Base-by-base conservation (phyloP, 2,888 invertebrate genomes). In the Lochmaea capreae region DNA sequence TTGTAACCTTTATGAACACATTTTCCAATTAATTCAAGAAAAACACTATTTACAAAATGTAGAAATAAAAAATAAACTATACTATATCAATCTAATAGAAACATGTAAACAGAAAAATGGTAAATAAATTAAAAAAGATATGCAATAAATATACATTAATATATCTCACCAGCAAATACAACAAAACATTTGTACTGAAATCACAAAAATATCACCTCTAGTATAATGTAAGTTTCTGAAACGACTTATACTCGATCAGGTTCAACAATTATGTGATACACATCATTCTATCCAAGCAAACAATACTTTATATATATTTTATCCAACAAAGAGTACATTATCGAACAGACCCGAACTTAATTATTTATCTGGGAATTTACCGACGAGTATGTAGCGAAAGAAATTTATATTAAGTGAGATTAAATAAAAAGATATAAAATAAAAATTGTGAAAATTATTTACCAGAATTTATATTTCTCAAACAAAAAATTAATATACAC, bases 131-230 rank as follows among this genome's bases (percentile, higher is more conserved):
- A 69, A 22, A 59, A 59, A 63, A 9, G 52, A 39, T 62, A 49
- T 58, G 54, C 65, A 57, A 70, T 70, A 70, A 58, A 71, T 71
- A 65, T 71, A 71, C 57, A 57, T 65, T 61, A 57, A 65, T 69
- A 49, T 69, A 62, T 71, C 65, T 71, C 65, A 71, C 65, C 65
- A 71, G 18, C 46, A 33, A 71, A 65, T 67, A 73, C 69, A 74
- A 76, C 71, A 76, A 77, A 77, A 67, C 69, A 76, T 77, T 79
- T 79, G 76, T 79, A 79, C 77, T 76, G 75, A 78, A 80, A 80
- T 81, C 81, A 81, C 81, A 81, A 78, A 81, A 79, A 78, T 81
- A 80, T 81, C 80, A 81, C 80, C 72, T 75, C 67, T 66, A 77
- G 74, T 71, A 39, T n/a, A n/a, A n/a, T 39, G 0, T 71, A 71